A percentile compares a stretch with the other conserved stretches of the same genome.
Evolutionary conservation across 2,797 vertebrate species (phyloP).

Genomic region (Buphagus erythrorhynchus): DNA sequence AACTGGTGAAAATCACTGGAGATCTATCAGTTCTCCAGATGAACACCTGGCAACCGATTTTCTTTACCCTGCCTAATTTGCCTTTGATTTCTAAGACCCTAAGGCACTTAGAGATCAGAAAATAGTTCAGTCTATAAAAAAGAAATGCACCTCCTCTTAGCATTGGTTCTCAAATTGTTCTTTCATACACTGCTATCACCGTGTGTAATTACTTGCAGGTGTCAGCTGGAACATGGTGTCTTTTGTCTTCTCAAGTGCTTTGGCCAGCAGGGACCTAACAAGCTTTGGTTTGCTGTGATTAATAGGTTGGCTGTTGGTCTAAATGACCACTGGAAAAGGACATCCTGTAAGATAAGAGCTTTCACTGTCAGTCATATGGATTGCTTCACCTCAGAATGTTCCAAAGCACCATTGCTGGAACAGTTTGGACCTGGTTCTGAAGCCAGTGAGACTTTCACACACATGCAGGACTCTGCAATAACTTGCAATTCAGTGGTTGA

Average conservation of each 20-base stretch:
- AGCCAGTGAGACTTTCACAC: background rate
- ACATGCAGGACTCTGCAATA: background rate
- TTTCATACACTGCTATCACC: background rate
- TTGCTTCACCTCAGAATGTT: background rate
- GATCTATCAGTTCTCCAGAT: background rate
- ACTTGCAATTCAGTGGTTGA: background rate
- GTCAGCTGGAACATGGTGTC: conserved; percentile 2
- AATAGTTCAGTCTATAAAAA: background rate
- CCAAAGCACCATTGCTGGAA: background rate
- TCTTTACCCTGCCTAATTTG: conserved; percentile 13
- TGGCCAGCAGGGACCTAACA: conserved; percentile 4
- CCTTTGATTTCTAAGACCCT: conserved; percentile 34
- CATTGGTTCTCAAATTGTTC: background rate
- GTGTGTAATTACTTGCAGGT: conserved; percentile 37
- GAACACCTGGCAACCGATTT: conserved; percentile 20
- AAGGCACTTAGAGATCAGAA: conserved; percentile 12
- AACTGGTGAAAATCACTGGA: background rate
- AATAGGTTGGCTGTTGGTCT: conserved; percentile 1
- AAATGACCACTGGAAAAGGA: conserved; percentile 31
- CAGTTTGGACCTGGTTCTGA: background rate
- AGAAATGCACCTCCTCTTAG: background rate
- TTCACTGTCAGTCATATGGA: background rate
- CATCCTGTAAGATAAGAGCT: background rate
- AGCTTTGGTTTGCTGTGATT: conserved; percentile 16
- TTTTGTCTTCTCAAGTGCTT: conserved; percentile 39